Percentiles rank a stretch among this genome's conserved stretches.
Conservation (phyloP, 1,140 invertebrate genomes). For the Lepidurus couesii region DNA sequence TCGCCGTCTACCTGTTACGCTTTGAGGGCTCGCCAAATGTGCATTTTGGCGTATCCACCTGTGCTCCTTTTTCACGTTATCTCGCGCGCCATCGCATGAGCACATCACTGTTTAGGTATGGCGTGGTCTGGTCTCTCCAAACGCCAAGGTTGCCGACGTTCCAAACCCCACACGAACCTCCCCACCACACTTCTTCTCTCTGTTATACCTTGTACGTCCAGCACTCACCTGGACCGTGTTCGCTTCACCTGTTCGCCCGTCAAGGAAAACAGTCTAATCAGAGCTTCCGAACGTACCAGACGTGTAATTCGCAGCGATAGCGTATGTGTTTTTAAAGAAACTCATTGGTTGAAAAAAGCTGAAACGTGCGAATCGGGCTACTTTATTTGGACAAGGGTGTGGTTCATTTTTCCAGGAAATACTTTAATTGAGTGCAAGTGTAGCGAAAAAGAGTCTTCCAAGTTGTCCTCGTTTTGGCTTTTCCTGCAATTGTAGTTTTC, state of each 20-base stretch:
- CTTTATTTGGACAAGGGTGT: no score
- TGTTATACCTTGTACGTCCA: not conserved
- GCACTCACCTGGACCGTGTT: not conserved
- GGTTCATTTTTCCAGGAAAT: no score
- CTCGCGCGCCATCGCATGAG: conserved; percentile 9
- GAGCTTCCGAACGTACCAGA: not conserved
- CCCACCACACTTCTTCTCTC: not conserved
- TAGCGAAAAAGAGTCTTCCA: no score
- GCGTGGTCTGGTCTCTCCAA: not conserved
- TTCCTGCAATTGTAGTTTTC: no score
- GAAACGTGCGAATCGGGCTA: no score
- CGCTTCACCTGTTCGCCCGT: not conserved
- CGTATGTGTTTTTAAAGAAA: no score
- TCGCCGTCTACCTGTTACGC: not conserved
- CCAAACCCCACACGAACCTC: not conserved
- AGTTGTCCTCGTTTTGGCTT: no score
- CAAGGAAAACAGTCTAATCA: conserved; percentile 9
- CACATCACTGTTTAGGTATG: not conserved
- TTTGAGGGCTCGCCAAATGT: conserved; percentile 2
- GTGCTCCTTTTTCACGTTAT: conserved; percentile 10
- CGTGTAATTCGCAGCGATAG: not conserved
- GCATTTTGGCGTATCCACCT: conserved; percentile 21
- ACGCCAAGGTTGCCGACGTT: not conserved
- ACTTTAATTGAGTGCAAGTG: no score
- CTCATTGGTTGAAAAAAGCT: no score